Evolutionary conservation across 2,888 invertebrate genomes (phyloP).

Genomic region (Pomacea canaliculata): DNA sequence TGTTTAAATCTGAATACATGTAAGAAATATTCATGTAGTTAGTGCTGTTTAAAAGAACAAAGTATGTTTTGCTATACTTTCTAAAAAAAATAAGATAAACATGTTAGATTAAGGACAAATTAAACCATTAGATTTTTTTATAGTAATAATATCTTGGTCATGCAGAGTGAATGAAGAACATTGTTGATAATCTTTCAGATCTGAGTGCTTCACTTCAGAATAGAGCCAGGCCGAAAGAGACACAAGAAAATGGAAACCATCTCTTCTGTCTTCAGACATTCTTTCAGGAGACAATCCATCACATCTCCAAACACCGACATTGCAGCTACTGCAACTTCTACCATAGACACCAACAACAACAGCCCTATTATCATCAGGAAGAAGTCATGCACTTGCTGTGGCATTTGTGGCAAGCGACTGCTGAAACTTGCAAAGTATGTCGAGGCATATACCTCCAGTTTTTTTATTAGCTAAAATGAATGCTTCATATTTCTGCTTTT

Average conservation of each 20-base stretch:
- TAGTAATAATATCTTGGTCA: no score
- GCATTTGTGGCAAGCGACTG: conserved; percentile 4
- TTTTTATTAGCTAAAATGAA: no score
- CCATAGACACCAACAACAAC: conserved; percentile 9
- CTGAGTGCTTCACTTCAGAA: background rate
- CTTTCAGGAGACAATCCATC: background rate
- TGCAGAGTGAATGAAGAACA: no score
- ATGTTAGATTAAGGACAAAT: no score
- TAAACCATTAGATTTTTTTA: no score
- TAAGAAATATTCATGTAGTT: no score
- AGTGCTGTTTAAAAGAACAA: no score
- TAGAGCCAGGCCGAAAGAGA: background rate
- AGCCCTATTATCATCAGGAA: background rate
- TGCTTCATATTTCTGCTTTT: no score
- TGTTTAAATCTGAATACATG: no score
- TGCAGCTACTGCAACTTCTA: background rate
- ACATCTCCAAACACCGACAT: background rate
- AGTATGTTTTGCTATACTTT: no score
- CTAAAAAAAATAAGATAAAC: no score
- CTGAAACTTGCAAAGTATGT: conserved; percentile 3
- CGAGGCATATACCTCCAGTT: background rate
- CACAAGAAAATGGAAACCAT: background rate
- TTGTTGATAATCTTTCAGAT: no score
- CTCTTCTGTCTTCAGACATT: background rate
- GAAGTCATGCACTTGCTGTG: background rate